A percentile compares a stretch with the other conserved stretches of the same genome.
These are phyloP conservation scores for Thysanoteuthis rhombus DNA, from an alignment of 2,888 invertebrate species.

Conservation along the genomic window DNA sequence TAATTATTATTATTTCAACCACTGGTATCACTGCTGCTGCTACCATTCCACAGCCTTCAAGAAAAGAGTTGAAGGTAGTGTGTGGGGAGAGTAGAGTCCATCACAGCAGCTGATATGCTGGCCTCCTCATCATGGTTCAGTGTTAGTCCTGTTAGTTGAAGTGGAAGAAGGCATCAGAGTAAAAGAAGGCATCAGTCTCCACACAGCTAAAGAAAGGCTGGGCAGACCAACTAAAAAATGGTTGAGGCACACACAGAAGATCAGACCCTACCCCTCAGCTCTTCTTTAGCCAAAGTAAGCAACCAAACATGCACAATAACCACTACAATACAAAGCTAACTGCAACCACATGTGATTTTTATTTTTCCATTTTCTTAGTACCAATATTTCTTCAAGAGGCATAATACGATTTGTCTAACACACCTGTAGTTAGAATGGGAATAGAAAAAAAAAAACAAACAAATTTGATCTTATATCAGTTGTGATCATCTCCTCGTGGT, in stretches of 20 bases:
- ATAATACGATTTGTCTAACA: no score
- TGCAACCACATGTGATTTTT: not conserved
- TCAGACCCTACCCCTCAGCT: not conserved
- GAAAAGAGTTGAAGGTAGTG: not conserved
- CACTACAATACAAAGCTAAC: not conserved
- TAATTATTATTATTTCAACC: not conserved
- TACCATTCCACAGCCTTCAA: not conserved
- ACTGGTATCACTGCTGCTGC: not conserved
- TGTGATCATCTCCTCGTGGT: no score
- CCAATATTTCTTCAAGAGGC: no score
- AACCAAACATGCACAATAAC: not conserved
- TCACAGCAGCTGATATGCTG: not conserved
- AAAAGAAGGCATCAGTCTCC: not conserved
- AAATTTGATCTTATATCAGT: no score
- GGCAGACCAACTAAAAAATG: not conserved
- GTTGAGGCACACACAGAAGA: not conserved
- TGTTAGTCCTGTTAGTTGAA: not conserved
- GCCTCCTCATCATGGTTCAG: not conserved
- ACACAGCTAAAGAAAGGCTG: not conserved
- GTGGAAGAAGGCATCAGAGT: no score
- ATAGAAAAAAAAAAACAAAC: no score
- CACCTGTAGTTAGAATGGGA: no score
- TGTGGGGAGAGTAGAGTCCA: not conserved
- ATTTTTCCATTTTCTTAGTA: no score
- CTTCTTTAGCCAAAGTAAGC: not conserved